A percentile compares a stretch with the other conserved stretches of the same genome.
Conservation (phyloP, 2,888 invertebrate genomes). For the Lamproptera curius region DNA sequence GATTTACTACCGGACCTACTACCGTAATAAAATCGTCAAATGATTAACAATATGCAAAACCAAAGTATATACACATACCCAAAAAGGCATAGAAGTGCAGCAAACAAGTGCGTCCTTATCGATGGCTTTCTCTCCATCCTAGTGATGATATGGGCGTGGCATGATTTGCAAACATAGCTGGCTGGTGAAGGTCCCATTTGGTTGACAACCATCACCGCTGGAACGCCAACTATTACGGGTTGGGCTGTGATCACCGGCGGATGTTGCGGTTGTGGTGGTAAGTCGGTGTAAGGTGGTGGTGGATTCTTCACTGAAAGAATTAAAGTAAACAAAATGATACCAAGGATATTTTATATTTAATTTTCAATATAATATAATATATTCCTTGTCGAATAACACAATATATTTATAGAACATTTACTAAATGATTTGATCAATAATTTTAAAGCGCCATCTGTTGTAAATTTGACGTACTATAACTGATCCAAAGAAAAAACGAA, state of each 20-base stretch:
- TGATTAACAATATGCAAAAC: not conserved
- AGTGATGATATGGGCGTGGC: conserved; percentile 61
- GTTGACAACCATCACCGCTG: conserved; percentile 30
- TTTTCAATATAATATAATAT: no score
- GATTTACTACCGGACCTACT: not conserved
- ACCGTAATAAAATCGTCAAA: not conserved
- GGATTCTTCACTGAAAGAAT: not conserved
- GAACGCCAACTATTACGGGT: conserved; percentile 19
- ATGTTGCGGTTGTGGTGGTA: conserved; percentile 18
- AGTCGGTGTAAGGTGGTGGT: conserved; percentile 36
- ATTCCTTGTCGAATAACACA: no score
- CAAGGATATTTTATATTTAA: no score
- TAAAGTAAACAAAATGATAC: no score
- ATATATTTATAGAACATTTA: no score
- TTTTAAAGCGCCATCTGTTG: no score
- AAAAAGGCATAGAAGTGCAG: conserved; percentile 64
- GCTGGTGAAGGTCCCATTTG: conserved; percentile 42
- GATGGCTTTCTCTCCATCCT: conserved; percentile 56
- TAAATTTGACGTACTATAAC: no score
- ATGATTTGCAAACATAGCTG: conserved; percentile 56
- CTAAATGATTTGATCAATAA: no score
- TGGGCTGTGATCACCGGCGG: conserved; percentile 13
- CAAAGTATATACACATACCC: conserved; percentile 39
- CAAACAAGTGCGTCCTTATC: conserved; percentile 73
- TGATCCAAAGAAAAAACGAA: no score